Evolutionary conservation across 2,797 vertebrate genomes (phyloP).

Genomic region (Oophaga sylvatica): DNA sequence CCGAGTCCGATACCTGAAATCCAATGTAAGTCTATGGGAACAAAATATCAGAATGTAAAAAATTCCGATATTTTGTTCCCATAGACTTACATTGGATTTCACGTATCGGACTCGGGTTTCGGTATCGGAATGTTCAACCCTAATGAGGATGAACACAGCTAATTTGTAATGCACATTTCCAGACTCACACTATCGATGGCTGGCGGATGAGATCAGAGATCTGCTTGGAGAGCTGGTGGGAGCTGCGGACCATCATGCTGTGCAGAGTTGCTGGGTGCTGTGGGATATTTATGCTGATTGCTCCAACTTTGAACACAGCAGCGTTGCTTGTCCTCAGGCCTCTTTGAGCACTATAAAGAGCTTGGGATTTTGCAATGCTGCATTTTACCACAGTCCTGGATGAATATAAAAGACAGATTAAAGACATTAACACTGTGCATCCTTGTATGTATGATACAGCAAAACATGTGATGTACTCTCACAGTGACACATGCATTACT

Average conservation of each 20-base stretch:
- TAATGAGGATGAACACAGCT: not conserved
- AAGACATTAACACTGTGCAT: not conserved
- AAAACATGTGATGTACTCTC: not conserved
- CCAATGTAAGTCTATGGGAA: no score
- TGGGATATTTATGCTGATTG: conserved; percentile 97
- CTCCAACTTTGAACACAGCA: conserved; percentile 93
- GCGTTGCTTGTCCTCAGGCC: conserved; percentile 95
- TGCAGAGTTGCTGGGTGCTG: conserved; percentile 97
- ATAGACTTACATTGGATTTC: no score
- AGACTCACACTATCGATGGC: conserved; percentile 84
- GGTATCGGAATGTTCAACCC: no score
- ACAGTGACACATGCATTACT: conserved; percentile 20
- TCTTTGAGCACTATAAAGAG: conserved; percentile 94
- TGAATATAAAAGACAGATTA: not conserved
- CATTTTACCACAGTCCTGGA: conserved; percentile 97
- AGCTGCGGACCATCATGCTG: conserved; percentile 99
- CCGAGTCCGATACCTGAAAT: no score
- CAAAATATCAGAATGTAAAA: no score
- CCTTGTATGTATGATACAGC: not conserved
- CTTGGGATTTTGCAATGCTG: conserved; percentile 98
- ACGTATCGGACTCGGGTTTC: no score
- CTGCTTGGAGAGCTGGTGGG: conserved; percentile 98
- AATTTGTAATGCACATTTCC: not conserved
- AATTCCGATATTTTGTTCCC: no score
- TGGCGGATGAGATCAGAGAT: conserved; percentile 98